Conservation (phyloP, 1,140 invertebrate genomes). For the Diachasmimorpha longicaudata region DNA sequence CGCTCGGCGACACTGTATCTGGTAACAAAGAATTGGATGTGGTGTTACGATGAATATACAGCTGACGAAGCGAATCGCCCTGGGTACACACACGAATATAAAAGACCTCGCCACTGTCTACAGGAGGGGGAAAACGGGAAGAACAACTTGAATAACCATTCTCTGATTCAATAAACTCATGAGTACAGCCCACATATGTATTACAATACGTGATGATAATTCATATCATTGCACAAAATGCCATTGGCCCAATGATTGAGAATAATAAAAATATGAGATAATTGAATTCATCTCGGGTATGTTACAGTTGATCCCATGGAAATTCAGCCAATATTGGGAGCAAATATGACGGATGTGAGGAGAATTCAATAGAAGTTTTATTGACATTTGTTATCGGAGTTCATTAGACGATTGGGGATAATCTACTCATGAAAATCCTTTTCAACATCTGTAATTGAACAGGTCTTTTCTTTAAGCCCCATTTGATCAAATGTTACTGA, state of each 20-base stretch:
- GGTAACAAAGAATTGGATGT: conserved; percentile 18
- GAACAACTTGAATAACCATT: conserved; percentile 7
- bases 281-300: not conserved
- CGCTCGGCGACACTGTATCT: not conserved
- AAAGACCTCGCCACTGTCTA: not conserved
- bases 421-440: not conserved
- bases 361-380: not conserved
- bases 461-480: no score
- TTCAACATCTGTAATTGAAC: no score
- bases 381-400: not conserved
- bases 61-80: conserved; percentile 9
- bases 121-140: not conserved
- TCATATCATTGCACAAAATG: not conserved
- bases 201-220: not conserved
- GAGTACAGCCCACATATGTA: not conserved
- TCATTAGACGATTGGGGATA: not conserved
- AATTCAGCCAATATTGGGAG: not conserved
- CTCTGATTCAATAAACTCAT: conserved; percentile 15
- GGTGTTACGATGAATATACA: conserved; percentile 14
- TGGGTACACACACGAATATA: conserved; percentile 14
- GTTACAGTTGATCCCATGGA: not conserved
- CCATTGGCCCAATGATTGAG: not conserved
- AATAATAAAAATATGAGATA: not conserved
- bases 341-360: not conserved
- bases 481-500: no score